Conservation (phyloP, 2,797 vertebrate species). For the Spea hammondii region DNA sequence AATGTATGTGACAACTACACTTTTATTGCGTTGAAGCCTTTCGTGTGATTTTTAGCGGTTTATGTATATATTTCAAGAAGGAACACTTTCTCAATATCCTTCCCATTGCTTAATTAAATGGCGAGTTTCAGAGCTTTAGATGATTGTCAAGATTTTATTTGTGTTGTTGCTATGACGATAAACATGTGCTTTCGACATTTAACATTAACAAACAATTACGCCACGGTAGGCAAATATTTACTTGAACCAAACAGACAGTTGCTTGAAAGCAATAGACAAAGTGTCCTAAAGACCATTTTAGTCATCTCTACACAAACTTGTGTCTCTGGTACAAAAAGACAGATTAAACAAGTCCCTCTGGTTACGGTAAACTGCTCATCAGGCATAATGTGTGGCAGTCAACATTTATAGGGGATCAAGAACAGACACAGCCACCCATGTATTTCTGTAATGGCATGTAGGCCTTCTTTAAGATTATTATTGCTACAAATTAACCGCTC, state of each 20-base stretch:
- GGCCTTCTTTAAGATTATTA: neutral
- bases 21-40: too few relatives aligned
- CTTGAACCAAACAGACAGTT: slow-evolving; percentile 43
- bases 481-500: neutral
- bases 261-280: slow-evolving; percentile 50
- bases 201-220: slow-evolving; percentile 52
- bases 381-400: slow-evolving; percentile 20
- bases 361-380: slow-evolving; percentile 11
- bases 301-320: slow-evolving; percentile 34
- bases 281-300: slow-evolving; percentile 48
- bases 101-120: slow-evolving; percentile 29
- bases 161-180: slow-evolving; percentile 49
- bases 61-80: neutral
- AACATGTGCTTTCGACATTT: slow-evolving; percentile 42
- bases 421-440: slow-evolving; percentile 25
- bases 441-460: neutral
- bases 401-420: slow-evolving; percentile 24
- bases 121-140: slow-evolving; percentile 31
- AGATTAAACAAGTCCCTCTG: slow-evolving; percentile 46
- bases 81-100: neutral
- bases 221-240: slow-evolving; percentile 52
- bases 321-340: slow-evolving; percentile 23
- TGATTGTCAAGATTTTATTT: slow-evolving; percentile 43
- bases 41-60: neutral
- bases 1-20: too few relatives aligned